Conservation (phyloP, 53 echinoderm and acorn worm genomes). For the Holothuria scabra region DNA sequence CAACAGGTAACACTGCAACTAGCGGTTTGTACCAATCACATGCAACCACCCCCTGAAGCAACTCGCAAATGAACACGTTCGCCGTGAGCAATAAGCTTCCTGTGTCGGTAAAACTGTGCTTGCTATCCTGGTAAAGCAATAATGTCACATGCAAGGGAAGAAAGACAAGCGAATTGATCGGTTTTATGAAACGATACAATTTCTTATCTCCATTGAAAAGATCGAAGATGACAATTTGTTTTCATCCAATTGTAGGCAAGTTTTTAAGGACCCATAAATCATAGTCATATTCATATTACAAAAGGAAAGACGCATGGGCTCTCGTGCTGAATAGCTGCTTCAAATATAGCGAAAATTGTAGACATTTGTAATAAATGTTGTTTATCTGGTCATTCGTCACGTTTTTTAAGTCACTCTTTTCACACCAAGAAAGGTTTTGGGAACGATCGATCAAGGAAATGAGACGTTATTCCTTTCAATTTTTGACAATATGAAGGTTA, state of each 20-base stretch:
- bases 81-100: constrained; percentile 5
- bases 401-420: too few species aligned
- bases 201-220: constrained; percentile 17
- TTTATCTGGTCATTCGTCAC: too few species aligned
- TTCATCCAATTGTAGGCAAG: constrained; percentile 1
- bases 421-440: too few species aligned
- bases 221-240: constrained; percentile 42
- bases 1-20: background rate
- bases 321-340: too few species aligned
- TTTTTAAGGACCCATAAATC: constrained; percentile 29
- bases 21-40: background rate
- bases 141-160: background rate
- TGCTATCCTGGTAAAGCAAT: constrained; percentile 15
- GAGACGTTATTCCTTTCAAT: too few species aligned
- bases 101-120: constrained; percentile 7
- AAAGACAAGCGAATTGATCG: constrained; percentile 17
- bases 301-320: too few species aligned
- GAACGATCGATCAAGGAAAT: too few species aligned
- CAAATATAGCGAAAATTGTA: too few species aligned
- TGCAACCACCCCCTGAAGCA: background rate
- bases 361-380: too few species aligned
- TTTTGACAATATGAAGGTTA: too few species aligned
- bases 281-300: background rate
- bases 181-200: constrained; percentile 11
- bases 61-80: constrained; percentile 14